Base-by-base conservation (phyloP, 2,797 vertebrate species). In the Lycodopsis pacificus region DNA sequence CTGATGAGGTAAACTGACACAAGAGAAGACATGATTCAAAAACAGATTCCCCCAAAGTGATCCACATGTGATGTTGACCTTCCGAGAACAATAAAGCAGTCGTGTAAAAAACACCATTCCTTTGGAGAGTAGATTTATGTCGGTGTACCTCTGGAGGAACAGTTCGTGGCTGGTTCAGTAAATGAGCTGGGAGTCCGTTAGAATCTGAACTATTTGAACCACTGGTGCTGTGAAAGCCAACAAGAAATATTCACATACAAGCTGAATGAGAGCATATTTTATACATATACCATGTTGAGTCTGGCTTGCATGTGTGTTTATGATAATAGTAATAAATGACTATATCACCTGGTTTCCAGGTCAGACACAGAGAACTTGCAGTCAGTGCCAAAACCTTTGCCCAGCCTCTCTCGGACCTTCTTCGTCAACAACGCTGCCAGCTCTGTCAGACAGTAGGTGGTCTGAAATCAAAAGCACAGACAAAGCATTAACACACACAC, bases 131-230 rank as follows among this genome's bases (percentile, higher is more conserved):
- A 36, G 5, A 64, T 63, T 3, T 36, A n/a, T 44, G n/a, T 17
- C 38, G 32, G 25, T n/a, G 2, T 86, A 91, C 91, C 90, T 87
- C 73, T 69, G 53, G 30, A 13, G 64, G 59, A 17, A 94, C 93
- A 61, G 86, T 83, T 58, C 36, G 25, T 14, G 67, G 61, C 2
- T 86, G 70, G 66, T 89, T 84, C 68, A 92, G 65, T 67, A 97
- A 91, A 82, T 95, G 96, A 80, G 86, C 87, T 4, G 95, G 95
- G 5, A 95, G 95, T 32, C 92, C 96, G 0, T 98, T 96, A 0
- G 97, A 98, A 82, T 96, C 91, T 0, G 97, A 97, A 77, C 97
- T 99, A 83, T 98, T 95, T 0, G 98, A 99, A 53, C 97, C 97
- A 27, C 95, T 96, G 80, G 97, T 99, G 92, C 98, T 99, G 92